Percentiles rank a stretch among this genome's conserved stretches.
These are phyloP conservation scores for Narcine bancroftii DNA, from an alignment of 2,113 vertebrate species.

Conservation along the genomic window DNA sequence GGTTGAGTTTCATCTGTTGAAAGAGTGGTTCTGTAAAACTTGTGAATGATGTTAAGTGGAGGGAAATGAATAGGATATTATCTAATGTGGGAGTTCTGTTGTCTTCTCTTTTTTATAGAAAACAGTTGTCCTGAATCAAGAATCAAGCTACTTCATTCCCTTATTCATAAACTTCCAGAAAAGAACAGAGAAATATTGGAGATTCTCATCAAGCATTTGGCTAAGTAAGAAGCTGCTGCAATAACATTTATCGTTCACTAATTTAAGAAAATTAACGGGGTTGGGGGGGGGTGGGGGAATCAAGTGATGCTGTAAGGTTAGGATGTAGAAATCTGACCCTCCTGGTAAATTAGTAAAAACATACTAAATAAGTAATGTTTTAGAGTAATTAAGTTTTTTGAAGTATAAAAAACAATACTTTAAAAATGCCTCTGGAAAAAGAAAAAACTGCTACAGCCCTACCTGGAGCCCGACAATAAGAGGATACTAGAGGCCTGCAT, in stretches of 20 bases:
- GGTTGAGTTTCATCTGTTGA: not conserved
- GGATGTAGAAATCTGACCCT: too few relatives aligned
- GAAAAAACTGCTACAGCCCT: too few relatives aligned
- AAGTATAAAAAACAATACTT: too few relatives aligned
- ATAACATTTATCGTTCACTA: not conserved
- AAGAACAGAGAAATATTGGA: constrained; percentile 88
- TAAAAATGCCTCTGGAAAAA: too few relatives aligned
- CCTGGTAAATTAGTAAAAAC: too few relatives aligned
- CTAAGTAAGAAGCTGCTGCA: constrained; percentile 69
- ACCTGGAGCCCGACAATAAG: too few relatives aligned
- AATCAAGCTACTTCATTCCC: constrained; percentile 78
- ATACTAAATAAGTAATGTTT: too few relatives aligned
- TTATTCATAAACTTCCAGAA: constrained; percentile 92
- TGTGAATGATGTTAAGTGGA: not conserved
- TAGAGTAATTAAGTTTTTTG: too few relatives aligned
- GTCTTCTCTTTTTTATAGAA: constrained; percentile 57
- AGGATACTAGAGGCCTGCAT: too few relatives aligned
- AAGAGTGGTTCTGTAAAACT: not conserved
- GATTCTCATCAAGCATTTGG: constrained; percentile 88
- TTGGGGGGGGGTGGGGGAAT: too few relatives aligned
- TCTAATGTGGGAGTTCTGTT: constrained; percentile 2
- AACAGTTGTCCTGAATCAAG: constrained; percentile 82
- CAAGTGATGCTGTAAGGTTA: too few relatives aligned
- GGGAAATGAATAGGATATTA: not conserved
- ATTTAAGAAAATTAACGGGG: not conserved